phyloP scores from a whole-genome alignment of 2,113 vertebrate species.

The Arothron firmamentum region DNA sequence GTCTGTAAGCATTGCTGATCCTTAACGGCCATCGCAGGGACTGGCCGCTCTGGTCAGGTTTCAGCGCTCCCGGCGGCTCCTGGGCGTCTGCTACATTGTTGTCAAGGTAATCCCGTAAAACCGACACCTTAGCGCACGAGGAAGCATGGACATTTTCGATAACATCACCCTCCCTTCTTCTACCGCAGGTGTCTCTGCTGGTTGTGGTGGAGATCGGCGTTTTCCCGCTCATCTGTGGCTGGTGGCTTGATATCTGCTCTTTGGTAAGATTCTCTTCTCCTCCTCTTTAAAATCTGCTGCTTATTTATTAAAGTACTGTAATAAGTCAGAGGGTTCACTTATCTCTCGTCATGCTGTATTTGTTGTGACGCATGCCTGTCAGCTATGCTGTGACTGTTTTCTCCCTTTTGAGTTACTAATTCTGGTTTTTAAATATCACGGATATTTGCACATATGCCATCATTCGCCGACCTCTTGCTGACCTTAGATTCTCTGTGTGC shows the following conservation, averaged over 20 bases:
- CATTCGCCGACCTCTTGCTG: too few relatives aligned
- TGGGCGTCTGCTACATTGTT: constrained; percentile 98
- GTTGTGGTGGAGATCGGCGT: constrained; percentile 98
- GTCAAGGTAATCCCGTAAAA: constrained; percentile 86
- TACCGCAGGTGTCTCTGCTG: constrained; percentile 88
- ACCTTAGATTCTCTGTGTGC: too few relatives aligned
- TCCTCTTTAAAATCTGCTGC: too few relatives aligned
- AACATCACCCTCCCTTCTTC: constrained; percentile 8
- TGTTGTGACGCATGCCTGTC: neutral
- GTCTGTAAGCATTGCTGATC: constrained; percentile 43
- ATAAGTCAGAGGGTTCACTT: neutral
- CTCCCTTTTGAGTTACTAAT: neutral
- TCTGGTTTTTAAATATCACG: too few relatives aligned
- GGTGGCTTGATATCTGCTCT: constrained; percentile 99
- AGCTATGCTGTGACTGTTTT: neutral
- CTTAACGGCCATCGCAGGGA: constrained; percentile 83
- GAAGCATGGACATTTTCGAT: neutral
- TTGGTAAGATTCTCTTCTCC: constrained; percentile 73
- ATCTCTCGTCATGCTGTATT: neutral
- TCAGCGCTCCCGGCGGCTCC: constrained; percentile 89
- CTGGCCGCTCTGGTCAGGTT: constrained; percentile 96
- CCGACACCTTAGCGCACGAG: neutral
- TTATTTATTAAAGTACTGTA: too few relatives aligned
- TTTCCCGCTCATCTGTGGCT: constrained; percentile 97
- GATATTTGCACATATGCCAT: too few relatives aligned